phyloP scores from a whole-genome alignment of 2,797 vertebrate genomes.

The Alcedo quadribrachys region DNA sequence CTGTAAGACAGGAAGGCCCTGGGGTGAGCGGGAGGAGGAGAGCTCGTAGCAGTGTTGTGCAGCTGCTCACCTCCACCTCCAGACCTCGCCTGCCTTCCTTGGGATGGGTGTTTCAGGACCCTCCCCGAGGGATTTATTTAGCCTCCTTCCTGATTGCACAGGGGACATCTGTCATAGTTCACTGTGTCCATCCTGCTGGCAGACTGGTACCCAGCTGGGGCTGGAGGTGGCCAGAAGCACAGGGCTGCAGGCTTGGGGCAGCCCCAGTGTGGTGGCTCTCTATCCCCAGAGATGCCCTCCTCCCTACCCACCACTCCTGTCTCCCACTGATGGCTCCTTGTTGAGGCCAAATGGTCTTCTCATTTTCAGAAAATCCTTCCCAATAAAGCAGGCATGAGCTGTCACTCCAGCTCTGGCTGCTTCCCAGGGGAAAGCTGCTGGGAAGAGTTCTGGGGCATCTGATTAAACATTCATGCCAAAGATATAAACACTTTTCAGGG shows the following conservation, averaged over 20 bases:
- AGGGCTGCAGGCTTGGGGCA: too few relatives aligned
- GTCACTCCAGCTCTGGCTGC: not conserved
- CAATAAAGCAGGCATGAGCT: not conserved
- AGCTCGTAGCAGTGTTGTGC: not conserved
- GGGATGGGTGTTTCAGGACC: not conserved
- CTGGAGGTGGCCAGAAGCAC: too few relatives aligned
- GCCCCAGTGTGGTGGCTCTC: accelerated
- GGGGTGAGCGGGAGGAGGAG: not conserved
- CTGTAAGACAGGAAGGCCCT: not conserved
- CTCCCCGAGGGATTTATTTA: not conserved
- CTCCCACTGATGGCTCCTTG: not conserved
- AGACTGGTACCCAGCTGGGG: not conserved
- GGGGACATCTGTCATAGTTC: accelerated
- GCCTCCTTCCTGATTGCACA: not conserved
- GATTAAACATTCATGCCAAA: slow-evolving; percentile 64
- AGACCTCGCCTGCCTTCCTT: not conserved
- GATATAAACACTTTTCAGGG: slow-evolving; percentile 62
- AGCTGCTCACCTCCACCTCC: accelerated
- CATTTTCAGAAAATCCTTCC: not conserved
- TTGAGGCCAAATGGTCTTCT: not conserved
- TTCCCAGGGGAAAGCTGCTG: slow-evolving; percentile 32
- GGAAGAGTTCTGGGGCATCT: slow-evolving; percentile 7
- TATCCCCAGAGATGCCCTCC: not conserved
- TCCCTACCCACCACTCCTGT: not conserved
- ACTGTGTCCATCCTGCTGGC: accelerated